Evolutionary conservation across 2,113 vertebrate species (phyloP).

Genomic region (Emydocephalus ijimae): DNA sequence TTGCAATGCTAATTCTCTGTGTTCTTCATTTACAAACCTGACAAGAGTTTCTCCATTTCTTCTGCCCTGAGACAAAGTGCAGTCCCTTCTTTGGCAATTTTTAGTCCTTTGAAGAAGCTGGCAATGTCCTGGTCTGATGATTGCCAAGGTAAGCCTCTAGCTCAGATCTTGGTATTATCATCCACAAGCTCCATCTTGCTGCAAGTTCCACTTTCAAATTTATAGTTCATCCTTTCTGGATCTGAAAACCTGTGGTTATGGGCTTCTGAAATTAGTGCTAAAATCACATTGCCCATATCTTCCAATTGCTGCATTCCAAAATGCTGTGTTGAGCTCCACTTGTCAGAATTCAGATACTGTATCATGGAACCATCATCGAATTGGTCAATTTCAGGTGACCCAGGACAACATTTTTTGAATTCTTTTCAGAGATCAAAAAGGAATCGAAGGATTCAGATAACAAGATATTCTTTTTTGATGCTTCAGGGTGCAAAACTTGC

Average conservation of each 20-base stretch:
- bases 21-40: conserved; percentile 91
- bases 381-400: too few relatives aligned
- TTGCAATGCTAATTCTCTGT: conserved; percentile 90
- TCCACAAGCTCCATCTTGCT: conserved; percentile 97
- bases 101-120: conserved; percentile 95
- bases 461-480: conserved; percentile 80
- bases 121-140: conserved; percentile 98
- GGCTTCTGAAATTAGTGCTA: conserved; percentile 78
- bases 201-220: conserved; percentile 97
- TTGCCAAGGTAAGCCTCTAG: conserved; percentile 94
- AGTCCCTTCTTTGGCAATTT: conserved; percentile 96
- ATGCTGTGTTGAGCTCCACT: conserved; percentile 50
- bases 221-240: conserved; percentile 91
- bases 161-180: conserved; percentile 90
- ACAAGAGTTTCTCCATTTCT: conserved; percentile 96
- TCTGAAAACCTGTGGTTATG: conserved; percentile 82
- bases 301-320: conserved; percentile 76
- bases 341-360: conserved; percentile 71
- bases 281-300: conserved; percentile 79
- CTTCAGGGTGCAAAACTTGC: conserved; percentile 90
- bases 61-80: conserved; percentile 92
- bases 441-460: too few relatives aligned
- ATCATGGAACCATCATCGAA: too few relatives aligned
- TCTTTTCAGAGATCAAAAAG: too few relatives aligned
- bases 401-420: too few relatives aligned